Evolutionary conservation across 2,113 vertebrate genomes (phyloP), one percentile per base, ranked within the genome.

Genomic region (Macrotus californicus): DNA sequence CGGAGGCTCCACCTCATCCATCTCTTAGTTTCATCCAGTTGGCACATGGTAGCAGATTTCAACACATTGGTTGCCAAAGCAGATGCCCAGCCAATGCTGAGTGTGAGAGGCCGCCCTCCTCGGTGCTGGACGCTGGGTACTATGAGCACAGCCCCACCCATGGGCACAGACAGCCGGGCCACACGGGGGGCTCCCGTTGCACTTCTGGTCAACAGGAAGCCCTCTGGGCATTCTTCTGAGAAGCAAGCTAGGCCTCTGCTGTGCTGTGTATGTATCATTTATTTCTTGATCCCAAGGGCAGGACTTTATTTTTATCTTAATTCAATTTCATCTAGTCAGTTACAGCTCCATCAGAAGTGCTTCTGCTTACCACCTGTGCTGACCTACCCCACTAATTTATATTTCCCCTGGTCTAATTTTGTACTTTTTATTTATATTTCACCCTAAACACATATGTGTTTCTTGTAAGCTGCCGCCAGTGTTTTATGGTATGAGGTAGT

Each of bases 371-470:
- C 79, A 29, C 36, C 41, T 46, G 5, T 21, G 48, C 46, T 66
- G 26, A 26, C 39, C 67, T 79, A 22, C 18, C 34, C 26, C 24
- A 56, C 22, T 96, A 86, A 94, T 93, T 97, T 97, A 91, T 96
- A 46, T 79, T 90, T 86, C 69, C 81, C 52, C 41, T 3, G 21
- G 48, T 43, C 73, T 91, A 34, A 91, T 84, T 94, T 89, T 97
- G 43, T 87, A 91, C n/a, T 81, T 69, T 46, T 70, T 94, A 95
- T 96, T 96, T 96, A 95, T 96, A 54, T 43, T 41, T 66, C 9
- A 59, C 39, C 67, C 10, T 41, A 19, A 46, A 61, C 18, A 7
- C 52, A 6, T 18, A 3, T 50, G 36, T 83, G 36, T 94, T 52
- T 91, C 46, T 69, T 80, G 64, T 31, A 79, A 31, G 31, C 26